Percentiles rank a stretch among this genome's conserved stretches.
Evolutionary conservation across 2,888 invertebrate genomes (phyloP).

Genomic region (Spialia ferax): DNA sequence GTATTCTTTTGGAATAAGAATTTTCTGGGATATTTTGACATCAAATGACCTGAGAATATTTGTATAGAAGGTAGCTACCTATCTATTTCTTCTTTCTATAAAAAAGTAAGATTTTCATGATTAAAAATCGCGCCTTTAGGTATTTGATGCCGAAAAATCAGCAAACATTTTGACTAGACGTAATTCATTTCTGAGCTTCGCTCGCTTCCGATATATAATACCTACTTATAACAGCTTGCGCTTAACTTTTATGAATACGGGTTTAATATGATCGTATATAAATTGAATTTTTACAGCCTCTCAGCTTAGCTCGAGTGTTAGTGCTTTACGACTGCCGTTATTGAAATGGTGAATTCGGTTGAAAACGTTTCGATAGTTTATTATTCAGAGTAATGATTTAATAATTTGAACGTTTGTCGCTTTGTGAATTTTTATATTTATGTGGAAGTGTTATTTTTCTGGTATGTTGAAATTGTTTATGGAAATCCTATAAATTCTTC

Average conservation of each 20-base stretch:
- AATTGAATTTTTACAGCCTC: constrained; percentile 40
- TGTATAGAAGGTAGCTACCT: too few species aligned
- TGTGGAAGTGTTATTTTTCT: too few species aligned
- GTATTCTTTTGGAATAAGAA: too few species aligned
- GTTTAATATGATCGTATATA: constrained; percentile 38
- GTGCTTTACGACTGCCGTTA: constrained; percentile 32
- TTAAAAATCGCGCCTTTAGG: not conserved
- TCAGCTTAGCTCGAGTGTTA: constrained; percentile 18
- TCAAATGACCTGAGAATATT: constrained; percentile 20
- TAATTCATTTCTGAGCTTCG: constrained; percentile 10
- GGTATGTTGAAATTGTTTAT: too few species aligned
- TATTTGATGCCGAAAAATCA: not conserved
- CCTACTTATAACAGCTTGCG: constrained; percentile 29
- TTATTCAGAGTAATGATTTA: not conserved
- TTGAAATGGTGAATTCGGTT: constrained; percentile 26
- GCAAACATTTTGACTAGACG: not conserved
- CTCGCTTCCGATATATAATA: constrained; percentile 26
- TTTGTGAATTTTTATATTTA: too few species aligned
- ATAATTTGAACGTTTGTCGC: too few species aligned
- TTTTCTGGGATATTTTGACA: too few species aligned
- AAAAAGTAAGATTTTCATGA: not conserved
- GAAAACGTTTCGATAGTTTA: not conserved
- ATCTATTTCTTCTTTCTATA: not conserved
- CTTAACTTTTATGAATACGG: constrained; percentile 34
- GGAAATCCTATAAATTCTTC: too few species aligned